Evolutionary conservation across 2,113 vertebrate species (phyloP), one percentile per base, ranked within the genome.

Genomic region (Hoplias malabaricus): DNA sequence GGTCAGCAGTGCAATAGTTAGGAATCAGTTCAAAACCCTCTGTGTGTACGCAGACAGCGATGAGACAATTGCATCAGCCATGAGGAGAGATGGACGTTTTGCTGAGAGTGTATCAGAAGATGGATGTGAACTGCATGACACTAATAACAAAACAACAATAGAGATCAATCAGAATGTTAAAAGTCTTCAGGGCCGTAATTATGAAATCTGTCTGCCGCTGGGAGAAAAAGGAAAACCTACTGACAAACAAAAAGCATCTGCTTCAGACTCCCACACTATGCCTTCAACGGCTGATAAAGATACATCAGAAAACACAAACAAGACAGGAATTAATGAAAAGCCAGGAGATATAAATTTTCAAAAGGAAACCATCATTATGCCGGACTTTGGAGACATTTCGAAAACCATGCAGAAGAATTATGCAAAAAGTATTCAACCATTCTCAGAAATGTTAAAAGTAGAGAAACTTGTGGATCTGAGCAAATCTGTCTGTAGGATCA

Each of bases 31-130:
- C 29, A 0, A 33, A 1, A 11, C 14, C 38, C 27, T 78, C 1
- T 68, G 72, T 34, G 31, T 75, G n/a, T 80, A 53, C 29, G 78
- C 65, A 2, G 61, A 25, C 56, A 8, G 11, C 19, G 65, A 54
- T 21, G 78, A 80, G 43, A 80, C 40, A 2, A 33, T 75, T 3
- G 0, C 38, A 13, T 29, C 43, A 3, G 71, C 78, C 11, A 42
- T 80, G 21, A 11, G 16, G 27, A 75, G 71, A 69, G 72, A 80
- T 23, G 72, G 72, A 1, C 63, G 78, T 4, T 80, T 80, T 69
- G 14, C 2, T 5, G n/a, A 68, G 5, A 5, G n/a, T 16, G 65
- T 63, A 10, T 69, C 75, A 31, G 2, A 40, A n/a, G 13, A 31
- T 14, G 6, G 3, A 42, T 0, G n/a, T 10, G n/a, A 2, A 9